phyloP scores from a whole-genome alignment of 2,888 invertebrate species.

The Caenorhabditis sinica region DNA sequence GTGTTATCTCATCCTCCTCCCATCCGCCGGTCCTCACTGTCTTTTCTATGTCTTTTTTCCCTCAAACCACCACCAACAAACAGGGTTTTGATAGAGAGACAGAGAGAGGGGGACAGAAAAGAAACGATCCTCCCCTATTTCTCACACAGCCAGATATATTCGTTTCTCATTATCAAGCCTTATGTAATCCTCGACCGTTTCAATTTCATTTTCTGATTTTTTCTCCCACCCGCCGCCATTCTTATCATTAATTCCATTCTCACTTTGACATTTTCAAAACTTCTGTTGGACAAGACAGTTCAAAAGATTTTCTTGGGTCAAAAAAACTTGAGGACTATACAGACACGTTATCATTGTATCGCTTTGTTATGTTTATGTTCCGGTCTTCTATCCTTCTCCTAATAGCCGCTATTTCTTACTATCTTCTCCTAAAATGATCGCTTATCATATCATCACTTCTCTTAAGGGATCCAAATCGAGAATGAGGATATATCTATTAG shows the following conservation, averaged over 20 bases:
- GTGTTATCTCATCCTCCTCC: slow-evolving; percentile 60
- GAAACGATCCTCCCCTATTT: slow-evolving; percentile 37
- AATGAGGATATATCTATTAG: slow-evolving; percentile 61
- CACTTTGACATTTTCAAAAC: not conserved
- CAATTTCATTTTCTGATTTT: slow-evolving; percentile 30
- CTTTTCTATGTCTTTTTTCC: slow-evolving; percentile 33
- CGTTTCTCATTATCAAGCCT: slow-evolving; percentile 66
- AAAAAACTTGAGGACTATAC: not conserved
- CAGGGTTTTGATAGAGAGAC: slow-evolving; percentile 67
- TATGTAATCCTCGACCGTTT: slow-evolving; percentile 49
- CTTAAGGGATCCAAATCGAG: slow-evolving; percentile 36
- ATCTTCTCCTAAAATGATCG: slow-evolving; percentile 17
- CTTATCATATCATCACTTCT: slow-evolving; percentile 39
- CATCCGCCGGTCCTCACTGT: slow-evolving; percentile 23
- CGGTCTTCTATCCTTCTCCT: slow-evolving; percentile 3
- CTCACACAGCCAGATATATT: slow-evolving; percentile 54
- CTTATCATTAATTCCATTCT: not conserved
- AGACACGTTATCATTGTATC: not conserved
- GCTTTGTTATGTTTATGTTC: slow-evolving; percentile 25
- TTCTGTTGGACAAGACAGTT: not conserved
- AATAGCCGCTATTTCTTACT: slow-evolving; percentile 28
- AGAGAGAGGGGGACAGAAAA: slow-evolving; percentile 25
- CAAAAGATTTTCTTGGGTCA: not conserved
- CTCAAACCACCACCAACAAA: slow-evolving; percentile 61
- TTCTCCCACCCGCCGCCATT: not conserved